Conservation (phyloP, 37 sponge, comb jelly and placozoan species). For the Halisarca cf. caerulea region DNA sequence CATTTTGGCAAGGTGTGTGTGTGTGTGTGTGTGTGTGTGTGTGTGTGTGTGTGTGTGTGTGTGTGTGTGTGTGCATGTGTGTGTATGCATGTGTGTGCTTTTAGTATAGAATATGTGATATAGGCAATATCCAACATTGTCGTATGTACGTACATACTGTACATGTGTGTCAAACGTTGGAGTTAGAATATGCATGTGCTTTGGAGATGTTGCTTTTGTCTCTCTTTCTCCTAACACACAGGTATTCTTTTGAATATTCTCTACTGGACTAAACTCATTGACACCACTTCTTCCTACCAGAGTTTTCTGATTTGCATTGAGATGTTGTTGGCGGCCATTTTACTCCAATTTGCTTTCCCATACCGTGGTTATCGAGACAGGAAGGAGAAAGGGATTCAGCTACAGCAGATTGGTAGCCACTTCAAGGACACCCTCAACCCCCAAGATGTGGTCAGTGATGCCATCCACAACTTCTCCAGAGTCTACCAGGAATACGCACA, state of each 20-base stretch:
- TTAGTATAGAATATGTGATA: background rate
- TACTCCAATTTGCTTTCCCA: slow-evolving; percentile 89
- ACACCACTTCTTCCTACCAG: slow-evolving; percentile 79
- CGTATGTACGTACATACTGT: too few relatives aligned
- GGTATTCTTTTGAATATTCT: slow-evolving; percentile 82
- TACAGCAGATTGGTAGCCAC: slow-evolving; percentile 75
- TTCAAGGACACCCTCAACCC: slow-evolving; percentile 95
- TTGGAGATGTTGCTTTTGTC: background rate
- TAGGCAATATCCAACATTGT: too few relatives aligned
- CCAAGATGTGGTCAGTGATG: slow-evolving; percentile 90
- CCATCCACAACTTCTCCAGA: slow-evolving; percentile 95
- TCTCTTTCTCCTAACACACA: slow-evolving; percentile 35
- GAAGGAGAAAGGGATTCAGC: slow-evolving; percentile 71
- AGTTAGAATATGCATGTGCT: too few relatives aligned
- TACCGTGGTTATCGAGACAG: slow-evolving; percentile 74
- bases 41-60: background rate
- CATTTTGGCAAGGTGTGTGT: slow-evolving; percentile 96
- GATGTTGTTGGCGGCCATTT: slow-evolving; percentile 92
- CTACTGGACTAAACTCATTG: slow-evolving; percentile 55
- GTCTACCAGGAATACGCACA: slow-evolving; percentile 92
- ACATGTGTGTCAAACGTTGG: too few relatives aligned
- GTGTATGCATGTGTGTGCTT: background rate
- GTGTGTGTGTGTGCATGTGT: background rate
- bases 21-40: background rate
- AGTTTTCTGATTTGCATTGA: slow-evolving; percentile 97